Evolutionary conservation across 2,888 invertebrate genomes (phyloP).

Genomic region (Sesia apiformis): DNA sequence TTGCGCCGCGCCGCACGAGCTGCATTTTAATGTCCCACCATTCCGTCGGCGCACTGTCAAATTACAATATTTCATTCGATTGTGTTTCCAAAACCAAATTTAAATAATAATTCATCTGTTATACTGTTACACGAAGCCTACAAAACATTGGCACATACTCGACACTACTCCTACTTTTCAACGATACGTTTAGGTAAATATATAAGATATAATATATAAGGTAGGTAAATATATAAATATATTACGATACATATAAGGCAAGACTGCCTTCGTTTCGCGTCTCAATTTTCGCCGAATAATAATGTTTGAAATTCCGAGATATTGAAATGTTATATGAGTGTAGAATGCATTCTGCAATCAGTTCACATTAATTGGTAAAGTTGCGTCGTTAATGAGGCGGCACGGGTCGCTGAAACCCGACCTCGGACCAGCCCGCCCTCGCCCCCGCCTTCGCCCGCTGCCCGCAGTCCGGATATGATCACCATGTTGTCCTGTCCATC

Average conservation of each 20-base stretch:
- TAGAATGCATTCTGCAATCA: not conserved
- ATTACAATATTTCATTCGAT: conserved; percentile 39
- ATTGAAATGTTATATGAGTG: not conserved
- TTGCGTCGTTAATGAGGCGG: conserved; percentile 50
- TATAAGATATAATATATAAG: too few species aligned
- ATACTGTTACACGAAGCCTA: too few species aligned
- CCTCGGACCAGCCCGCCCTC: not conserved
- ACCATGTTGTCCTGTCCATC: conserved; percentile 14
- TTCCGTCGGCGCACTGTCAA: conserved; percentile 36
- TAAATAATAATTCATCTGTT: too few species aligned
- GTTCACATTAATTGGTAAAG: conserved; percentile 2
- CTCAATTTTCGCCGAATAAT: too few species aligned
- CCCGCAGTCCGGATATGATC: not conserved
- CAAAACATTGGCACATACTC: too few species aligned
- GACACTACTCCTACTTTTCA: too few species aligned
- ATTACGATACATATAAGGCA: too few species aligned
- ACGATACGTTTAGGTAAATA: too few species aligned
- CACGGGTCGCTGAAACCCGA: conserved; percentile 27
- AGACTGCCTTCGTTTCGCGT: too few species aligned
- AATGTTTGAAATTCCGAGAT: too few species aligned
- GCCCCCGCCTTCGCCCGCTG: conserved; percentile 3
- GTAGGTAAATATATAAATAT: too few species aligned
- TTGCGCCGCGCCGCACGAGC: conserved; percentile 53
- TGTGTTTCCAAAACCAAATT: conserved; percentile 22
- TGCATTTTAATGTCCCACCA: conserved; percentile 59